Conservation (phyloP, 2,888 invertebrate species). For the Mycalesis mineus region DNA sequence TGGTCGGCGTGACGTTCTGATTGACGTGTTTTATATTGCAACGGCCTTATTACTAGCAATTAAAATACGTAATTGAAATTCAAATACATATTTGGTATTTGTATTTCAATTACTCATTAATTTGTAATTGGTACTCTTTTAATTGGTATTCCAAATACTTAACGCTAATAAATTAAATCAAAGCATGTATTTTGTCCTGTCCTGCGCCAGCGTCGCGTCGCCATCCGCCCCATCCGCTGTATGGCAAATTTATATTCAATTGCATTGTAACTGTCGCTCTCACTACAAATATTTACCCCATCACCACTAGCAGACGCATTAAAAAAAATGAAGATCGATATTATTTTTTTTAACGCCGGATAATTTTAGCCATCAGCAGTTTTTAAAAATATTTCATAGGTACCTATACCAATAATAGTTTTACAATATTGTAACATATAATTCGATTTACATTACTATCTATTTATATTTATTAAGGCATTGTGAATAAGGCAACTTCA, state of each 20-base stretch:
- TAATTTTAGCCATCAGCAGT: not conserved
- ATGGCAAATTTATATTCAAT: not conserved
- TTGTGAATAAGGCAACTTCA: conserved; percentile 20
- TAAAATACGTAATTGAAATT: conserved; percentile 43
- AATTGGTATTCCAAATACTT: too few species aligned
- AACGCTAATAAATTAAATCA: too few species aligned
- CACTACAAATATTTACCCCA: not conserved
- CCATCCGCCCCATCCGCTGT: too few species aligned
- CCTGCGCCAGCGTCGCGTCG: too few species aligned
- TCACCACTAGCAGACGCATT: not conserved
- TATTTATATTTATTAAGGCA: conserved; percentile 22
- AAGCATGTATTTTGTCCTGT: too few species aligned
- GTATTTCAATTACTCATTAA: conserved; percentile 16
- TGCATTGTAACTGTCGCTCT: not conserved
- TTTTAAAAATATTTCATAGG: not conserved
- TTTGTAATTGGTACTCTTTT: too few species aligned
- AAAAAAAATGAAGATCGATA: not conserved
- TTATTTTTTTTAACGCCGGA: not conserved
- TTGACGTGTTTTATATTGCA: too few species aligned
- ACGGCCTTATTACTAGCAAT: conserved; percentile 28
- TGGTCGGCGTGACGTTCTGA: too few species aligned
- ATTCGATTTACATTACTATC: not conserved
- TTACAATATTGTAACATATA: not conserved
- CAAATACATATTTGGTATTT: conserved; percentile 26
- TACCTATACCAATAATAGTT: not conserved